phyloP scores from a whole-genome alignment of 2,797 vertebrate species.

The Myotis vivesi region DNA sequence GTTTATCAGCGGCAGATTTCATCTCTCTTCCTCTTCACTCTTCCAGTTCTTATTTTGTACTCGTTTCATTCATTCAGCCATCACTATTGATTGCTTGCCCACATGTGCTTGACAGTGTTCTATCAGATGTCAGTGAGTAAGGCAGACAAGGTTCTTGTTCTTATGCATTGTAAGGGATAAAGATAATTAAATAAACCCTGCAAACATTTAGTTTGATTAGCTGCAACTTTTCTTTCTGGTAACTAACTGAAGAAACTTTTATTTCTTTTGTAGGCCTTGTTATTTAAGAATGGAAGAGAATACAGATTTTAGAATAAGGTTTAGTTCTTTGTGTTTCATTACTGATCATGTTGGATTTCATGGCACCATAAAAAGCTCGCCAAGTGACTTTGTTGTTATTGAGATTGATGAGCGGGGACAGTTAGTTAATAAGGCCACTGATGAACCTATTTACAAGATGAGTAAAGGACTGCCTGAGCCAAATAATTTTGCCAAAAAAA shows the following conservation, averaged over 20 bases:
- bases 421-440: constrained; percentile 69
- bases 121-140: neutral
- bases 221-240: neutral
- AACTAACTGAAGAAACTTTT: neutral
- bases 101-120: neutral
- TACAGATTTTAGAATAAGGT: neutral
- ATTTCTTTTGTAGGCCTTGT: constrained; percentile 32
- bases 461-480: neutral
- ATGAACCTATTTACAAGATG: neutral
- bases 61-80: neutral
- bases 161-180: neutral
- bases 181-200: neutral
- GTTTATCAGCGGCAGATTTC: neutral
- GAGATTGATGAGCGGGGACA: constrained; percentile 88
- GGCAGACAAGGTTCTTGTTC: neutral
- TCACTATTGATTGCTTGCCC: neutral
- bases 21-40: neutral
- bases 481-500: constrained; percentile 52
- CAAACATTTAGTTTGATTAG: neutral
- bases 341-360: constrained; percentile 89
- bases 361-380: constrained; percentile 91
- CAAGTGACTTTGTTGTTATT: constrained; percentile 92
- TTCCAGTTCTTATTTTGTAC: neutral
- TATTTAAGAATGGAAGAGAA: constrained; percentile 61
- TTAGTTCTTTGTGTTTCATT: constrained; percentile 73